Percentiles rank a stretch among this genome's conserved stretches.
Conservation (phyloP, 2,113 vertebrate genomes). For the Malurus melanocephalus region DNA sequence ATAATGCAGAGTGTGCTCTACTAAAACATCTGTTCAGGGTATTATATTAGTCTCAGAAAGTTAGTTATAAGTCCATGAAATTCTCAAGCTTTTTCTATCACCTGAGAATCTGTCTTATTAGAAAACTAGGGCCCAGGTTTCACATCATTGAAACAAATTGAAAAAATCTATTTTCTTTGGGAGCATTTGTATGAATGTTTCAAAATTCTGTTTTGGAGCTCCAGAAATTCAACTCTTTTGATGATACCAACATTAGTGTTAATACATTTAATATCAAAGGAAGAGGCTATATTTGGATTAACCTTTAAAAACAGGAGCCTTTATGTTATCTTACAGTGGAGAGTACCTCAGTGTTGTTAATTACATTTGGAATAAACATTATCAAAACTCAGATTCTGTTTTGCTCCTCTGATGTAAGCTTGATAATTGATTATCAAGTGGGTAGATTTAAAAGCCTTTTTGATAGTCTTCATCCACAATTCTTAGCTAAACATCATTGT, state of each 20-base stretch:
- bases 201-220: neutral
- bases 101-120: neutral
- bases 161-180: neutral
- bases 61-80: neutral
- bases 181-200: neutral
- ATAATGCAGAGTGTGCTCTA: neutral
- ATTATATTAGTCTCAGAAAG: neutral
- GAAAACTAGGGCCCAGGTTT: neutral
- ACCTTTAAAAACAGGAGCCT: neutral
- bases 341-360: neutral
- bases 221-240: neutral
- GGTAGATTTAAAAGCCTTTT: neutral
- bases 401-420: neutral
- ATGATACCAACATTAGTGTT: neutral
- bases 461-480: neutral
- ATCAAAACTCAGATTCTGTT: neutral
- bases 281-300: neutral
- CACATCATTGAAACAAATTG: accelerated
- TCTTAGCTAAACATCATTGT: neutral
- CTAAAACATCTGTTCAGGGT: neutral
- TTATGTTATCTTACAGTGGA: neutral
- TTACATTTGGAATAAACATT: neutral
- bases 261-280: neutral
- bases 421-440: neutral
- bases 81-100: neutral